Percentiles rank a stretch among this genome's conserved stretches.
These are phyloP conservation scores for Campoletis raptor DNA, from an alignment of 2,888 invertebrate genomes.

Conservation along the genomic window DNA sequence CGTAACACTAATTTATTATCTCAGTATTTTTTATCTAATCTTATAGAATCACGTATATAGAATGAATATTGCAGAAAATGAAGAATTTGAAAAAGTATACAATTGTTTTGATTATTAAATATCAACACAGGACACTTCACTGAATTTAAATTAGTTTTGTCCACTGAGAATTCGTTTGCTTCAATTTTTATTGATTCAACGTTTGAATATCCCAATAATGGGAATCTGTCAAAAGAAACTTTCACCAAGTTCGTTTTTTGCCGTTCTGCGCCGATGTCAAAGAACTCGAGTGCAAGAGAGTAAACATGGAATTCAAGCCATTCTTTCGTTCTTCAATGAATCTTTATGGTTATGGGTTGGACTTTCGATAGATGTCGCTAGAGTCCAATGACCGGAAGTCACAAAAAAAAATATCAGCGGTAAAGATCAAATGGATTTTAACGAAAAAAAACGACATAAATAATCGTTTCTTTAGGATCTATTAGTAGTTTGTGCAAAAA, in stretches of 20 bases:
- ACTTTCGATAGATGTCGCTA: background rate
- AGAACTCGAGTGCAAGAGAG: background rate
- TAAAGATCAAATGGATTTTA: background rate
- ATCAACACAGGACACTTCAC: background rate
- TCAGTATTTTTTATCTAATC: background rate
- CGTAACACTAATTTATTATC: background rate
- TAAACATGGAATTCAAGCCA: background rate
- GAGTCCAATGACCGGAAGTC: background rate
- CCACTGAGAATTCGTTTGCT: background rate
- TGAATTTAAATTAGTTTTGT: background rate
- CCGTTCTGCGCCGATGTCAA: background rate
- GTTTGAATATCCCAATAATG: conserved; percentile 1
- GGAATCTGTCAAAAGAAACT: background rate
- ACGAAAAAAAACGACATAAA: background rate
- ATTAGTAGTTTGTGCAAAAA: background rate
- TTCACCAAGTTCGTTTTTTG: background rate
- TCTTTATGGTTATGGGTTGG: background rate
- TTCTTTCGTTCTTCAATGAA: background rate
- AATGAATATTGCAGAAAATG: background rate
- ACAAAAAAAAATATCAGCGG: background rate
- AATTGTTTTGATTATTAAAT: background rate
- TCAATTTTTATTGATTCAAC: background rate
- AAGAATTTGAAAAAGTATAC: background rate
- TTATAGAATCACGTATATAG: background rate
- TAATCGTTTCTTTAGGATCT: background rate